Evolutionary conservation across 2,113 vertebrate genomes (phyloP).

Genomic region (Pontoporia blainvillei): DNA sequence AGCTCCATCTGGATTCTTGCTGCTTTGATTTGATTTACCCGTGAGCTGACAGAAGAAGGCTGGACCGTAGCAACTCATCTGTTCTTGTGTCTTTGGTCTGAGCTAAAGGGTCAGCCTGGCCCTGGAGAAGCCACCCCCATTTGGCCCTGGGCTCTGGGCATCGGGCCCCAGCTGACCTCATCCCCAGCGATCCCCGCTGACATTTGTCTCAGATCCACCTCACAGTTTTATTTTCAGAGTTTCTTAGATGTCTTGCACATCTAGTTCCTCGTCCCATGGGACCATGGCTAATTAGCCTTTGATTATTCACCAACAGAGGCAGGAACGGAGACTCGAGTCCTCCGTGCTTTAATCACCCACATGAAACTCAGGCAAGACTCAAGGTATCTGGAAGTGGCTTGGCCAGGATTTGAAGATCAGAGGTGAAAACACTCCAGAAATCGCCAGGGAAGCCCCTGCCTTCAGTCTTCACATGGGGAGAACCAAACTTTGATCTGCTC

Average conservation of each 20-base stretch:
- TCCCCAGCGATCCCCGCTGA: background rate
- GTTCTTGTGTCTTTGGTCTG: background rate
- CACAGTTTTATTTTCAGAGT: constrained; percentile 23
- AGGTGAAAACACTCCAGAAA: background rate
- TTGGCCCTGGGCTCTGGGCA: background rate
- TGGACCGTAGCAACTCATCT: accelerated
- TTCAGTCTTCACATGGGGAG: background rate
- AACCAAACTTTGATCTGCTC: accelerated
- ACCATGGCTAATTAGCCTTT: constrained; percentile 45
- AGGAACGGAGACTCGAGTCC: background rate
- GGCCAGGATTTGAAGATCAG: background rate
- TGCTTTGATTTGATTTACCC: background rate
- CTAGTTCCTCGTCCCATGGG: constrained; percentile 16
- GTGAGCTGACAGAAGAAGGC: background rate
- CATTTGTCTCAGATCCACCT: background rate
- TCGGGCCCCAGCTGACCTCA: too few relatives aligned
- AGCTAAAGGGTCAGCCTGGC: background rate
- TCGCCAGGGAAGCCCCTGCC: background rate
- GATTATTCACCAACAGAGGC: constrained; percentile 49
- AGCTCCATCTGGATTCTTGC: background rate
- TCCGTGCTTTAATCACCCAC: background rate
- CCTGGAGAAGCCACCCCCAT: background rate
- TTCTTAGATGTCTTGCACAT: background rate
- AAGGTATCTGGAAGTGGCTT: background rate
- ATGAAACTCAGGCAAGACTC: background rate